A percentile compares a stretch with the other conserved stretches of the same genome.
These are phyloP conservation scores for Mesorhabditis sp. DNA, from an alignment of 2,888 invertebrate species.

Conservation along the genomic window DNA sequence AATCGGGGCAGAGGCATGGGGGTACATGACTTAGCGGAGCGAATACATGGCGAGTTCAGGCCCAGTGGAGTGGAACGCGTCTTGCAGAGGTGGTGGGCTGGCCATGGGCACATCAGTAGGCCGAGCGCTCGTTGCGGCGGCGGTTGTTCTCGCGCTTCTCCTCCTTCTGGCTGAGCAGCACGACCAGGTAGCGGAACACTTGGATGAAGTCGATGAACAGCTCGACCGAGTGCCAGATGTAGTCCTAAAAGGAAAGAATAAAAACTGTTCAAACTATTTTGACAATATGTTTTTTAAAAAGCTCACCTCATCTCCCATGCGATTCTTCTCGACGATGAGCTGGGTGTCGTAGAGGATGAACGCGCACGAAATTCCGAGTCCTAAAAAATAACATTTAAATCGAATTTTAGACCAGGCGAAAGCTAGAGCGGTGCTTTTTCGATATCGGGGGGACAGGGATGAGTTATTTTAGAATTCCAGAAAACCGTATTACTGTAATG, in stretches of 20 bases:
- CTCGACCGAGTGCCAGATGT: conserved; percentile 73
- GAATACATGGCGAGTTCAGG: no score
- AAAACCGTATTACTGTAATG: no score
- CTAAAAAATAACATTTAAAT: conserved; percentile 69
- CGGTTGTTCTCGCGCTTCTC: conserved; percentile 9
- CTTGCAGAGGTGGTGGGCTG: no score
- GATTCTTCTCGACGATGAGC: conserved; percentile 61
- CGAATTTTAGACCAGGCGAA: no score
- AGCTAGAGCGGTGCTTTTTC: no score
- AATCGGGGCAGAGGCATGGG: no score
- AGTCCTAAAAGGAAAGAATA: conserved; percentile 68
- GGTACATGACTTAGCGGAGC: no score
- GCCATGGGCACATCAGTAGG: no score
- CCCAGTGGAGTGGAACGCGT: no score
- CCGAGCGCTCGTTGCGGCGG: no score
- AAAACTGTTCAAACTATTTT: conserved; percentile 74
- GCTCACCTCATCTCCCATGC: conserved; percentile 20
- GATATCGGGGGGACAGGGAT: no score
- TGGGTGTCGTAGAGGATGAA: conserved; percentile 97
- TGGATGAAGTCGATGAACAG: conserved; percentile 90
- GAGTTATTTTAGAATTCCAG: no score
- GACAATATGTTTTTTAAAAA: conserved; percentile 58
- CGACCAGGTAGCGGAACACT: conserved; percentile 82
- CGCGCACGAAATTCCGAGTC: conserved; percentile 84
- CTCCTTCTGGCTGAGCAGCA: conserved; percentile 74